These are phyloP conservation scores for Sympetrum striolatum DNA, from an alignment of 2,888 invertebrate genomes.

Conservation along the genomic window DNA sequence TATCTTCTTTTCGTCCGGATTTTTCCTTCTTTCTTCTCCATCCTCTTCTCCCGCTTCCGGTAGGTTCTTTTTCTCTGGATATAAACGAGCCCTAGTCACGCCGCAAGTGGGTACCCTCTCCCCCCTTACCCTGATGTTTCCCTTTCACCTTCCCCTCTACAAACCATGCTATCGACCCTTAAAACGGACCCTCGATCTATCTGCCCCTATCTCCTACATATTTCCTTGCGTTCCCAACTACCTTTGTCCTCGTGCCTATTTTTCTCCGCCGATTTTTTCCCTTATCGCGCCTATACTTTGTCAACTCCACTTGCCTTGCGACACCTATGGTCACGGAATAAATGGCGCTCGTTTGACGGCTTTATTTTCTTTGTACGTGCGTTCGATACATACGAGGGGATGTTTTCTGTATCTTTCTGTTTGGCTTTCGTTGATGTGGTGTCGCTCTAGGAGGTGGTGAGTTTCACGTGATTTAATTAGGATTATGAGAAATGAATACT, in stretches of 20 bases:
- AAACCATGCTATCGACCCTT: neutral
- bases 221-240: neutral
- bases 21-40: neutral
- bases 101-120: neutral
- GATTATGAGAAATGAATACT: too few species aligned
- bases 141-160: neutral
- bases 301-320: too few species aligned
- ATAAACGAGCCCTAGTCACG: constrained; percentile 25
- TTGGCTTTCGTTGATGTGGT: too few species aligned
- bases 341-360: too few species aligned
- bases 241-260: neutral
- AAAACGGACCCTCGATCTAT: neutral
- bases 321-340: too few species aligned
- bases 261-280: neutral
- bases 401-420: too few species aligned
- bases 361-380: too few species aligned
- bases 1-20: neutral
- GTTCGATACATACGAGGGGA: too few species aligned
- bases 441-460: too few species aligned
- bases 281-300: neutral
- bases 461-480: too few species aligned
- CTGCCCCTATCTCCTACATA: neutral
- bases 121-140: neutral
- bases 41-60: neutral
- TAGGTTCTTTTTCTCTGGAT: neutral